Base-by-base conservation (phyloP, 2,113 vertebrate species). In the Cygnus atratus region DNA sequence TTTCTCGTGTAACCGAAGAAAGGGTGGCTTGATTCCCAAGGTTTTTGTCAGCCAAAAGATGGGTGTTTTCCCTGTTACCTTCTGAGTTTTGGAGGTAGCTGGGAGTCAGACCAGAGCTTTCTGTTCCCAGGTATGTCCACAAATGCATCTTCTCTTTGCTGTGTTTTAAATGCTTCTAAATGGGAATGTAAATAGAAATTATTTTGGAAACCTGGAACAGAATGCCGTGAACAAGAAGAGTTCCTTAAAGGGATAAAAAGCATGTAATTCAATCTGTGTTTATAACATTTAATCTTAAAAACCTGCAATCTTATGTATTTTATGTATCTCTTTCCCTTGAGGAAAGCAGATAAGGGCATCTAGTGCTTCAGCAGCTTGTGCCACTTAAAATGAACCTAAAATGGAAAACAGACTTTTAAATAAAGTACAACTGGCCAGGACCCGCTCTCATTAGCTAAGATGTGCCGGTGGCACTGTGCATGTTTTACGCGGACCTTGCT, bases 231-330 rank as follows among this genome's bases (percentile, higher is more conserved):
- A 88, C 31, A 80, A 67, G 67, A 80, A 67, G 63, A 62, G 37
- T 35, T 86, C 55, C 84, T 94, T 90, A 71, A 95, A 96, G 54
- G 50, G 92, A 83, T 88, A 71, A 95, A 80, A 72, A 59, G 6
- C 67, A 57, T 70, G 82, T 92, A 93, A 94, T 93, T 95, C 77
- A 83, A 91, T 94, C 94, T 70, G 29, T 95, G 44, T 95, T 95
- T 94, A 81, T 84, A 80, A 71, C 72, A 52, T 90, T 96, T 90
- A 76, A 96, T 91, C 82, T 93, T 93, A 67, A 93, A 95, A 50
- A 16, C 58, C 50, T 87, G 41, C 46, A 84, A 59, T 83, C 6
- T 91, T 91, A 50, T 4, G 59, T 91, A 83, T 81, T 95, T 91
- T 35, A 55, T 92, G 71, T 85, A 63, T 83, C 87, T 88, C 1